Evolutionary conservation across 2,888 invertebrate species (phyloP).

Genomic region (Xestia xanthographa): DNA sequence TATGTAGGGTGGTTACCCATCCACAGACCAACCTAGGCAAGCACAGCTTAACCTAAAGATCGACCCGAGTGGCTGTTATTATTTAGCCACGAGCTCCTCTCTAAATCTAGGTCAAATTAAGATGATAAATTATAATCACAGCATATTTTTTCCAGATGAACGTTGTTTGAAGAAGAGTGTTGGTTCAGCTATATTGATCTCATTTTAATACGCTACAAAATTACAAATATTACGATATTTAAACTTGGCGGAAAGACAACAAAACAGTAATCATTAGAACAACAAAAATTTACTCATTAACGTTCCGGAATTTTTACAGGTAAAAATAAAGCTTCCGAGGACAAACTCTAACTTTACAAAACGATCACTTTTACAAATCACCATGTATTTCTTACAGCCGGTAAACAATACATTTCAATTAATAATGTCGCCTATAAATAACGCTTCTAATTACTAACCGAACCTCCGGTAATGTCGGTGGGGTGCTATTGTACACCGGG

Average conservation of each 20-base stretch:
- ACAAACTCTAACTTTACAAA: not conserved
- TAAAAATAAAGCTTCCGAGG: not conserved
- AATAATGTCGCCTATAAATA: constrained; percentile 24
- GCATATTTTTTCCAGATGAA: not conserved
- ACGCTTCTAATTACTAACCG: constrained; percentile 45
- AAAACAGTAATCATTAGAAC: not conserved
- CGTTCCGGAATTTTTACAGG: not conserved
- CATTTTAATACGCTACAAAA: not conserved
- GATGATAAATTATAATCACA: not conserved
- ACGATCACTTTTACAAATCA: not conserved
- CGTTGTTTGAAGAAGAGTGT: not conserved
- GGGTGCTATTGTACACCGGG: constrained; percentile 59
- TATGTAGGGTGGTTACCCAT: too few relatives aligned
- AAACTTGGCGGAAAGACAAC: not conserved
- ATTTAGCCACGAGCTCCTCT: too few relatives aligned
- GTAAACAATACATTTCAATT: not conserved
- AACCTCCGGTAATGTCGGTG: constrained; percentile 49
- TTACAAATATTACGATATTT: not conserved
- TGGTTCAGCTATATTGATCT: not conserved
- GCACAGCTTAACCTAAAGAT: too few relatives aligned
- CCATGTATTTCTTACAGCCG: not conserved
- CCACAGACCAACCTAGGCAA: too few relatives aligned
- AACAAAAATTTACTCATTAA: not conserved
- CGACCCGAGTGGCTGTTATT: too few relatives aligned
- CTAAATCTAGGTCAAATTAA: not conserved